Evolutionary conservation across 2,113 vertebrate genomes (phyloP), one percentile per base, ranked within the genome.

Genomic region (Tychaedon coryphoeus): DNA sequence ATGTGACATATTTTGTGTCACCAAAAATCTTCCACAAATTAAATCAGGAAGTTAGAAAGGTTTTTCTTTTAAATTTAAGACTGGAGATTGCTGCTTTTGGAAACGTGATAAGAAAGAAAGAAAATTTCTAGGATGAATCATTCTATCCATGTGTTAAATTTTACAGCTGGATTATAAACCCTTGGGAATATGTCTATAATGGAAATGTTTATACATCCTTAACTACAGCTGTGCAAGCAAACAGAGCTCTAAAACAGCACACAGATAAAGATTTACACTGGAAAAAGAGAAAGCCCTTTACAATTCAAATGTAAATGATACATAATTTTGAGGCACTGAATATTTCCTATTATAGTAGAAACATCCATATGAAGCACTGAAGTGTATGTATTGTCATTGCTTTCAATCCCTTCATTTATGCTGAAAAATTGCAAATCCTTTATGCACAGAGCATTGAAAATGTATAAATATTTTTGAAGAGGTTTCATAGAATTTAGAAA

Each of bases 351-450:
- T 79, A 38, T n/a, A 83, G 48, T 10, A 83, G 51, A 88, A 62
- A 42, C 3, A 8, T 9, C 47, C 13, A 77, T 18, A 76, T 56
- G 64, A 81, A 84, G 48, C 1, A 4, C 40, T 19, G 12, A 75
- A 66, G 38, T 80, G 54, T 34, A 18, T 10, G 22, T 29, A 81
- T 83, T 94, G 66, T 82, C 70, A 74, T 74, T 85, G 34, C 73
- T 88, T 93, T 91, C 65, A 81, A 4, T 87, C 79, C 54, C 29
- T 85, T 84, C 54, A 91, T 88, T 95, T 84, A 81, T 65, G 66
- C 45, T 80, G 71, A 93, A 92, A 73, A 95, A 86, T 50, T 85
- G 81, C 31, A 95, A 95, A 95, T 95, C 90, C 60, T 88, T 86
- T 93, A 83, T 71, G 53, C 70, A 67, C 0, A 8, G 48, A 90